phyloP scores from a whole-genome alignment of 2,113 vertebrate species.

The Sciurus niger region DNA sequence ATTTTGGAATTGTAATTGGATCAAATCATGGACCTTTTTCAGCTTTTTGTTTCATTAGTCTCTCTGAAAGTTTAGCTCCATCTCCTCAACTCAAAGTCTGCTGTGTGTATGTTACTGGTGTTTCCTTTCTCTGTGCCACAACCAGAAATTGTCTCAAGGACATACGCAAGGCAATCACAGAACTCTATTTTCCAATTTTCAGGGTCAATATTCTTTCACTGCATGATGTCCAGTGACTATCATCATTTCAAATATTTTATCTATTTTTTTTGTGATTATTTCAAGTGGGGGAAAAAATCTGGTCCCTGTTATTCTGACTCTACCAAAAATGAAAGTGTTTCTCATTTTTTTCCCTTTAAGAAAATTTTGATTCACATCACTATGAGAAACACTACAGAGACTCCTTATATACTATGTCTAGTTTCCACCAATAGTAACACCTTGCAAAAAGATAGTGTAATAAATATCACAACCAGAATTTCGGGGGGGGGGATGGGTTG shows the following conservation, averaged over 20 bases:
- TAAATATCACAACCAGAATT: too few relatives aligned
- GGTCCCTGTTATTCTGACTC: not conserved
- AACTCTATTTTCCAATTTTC: not conserved
- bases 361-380: not conserved
- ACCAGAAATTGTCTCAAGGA: not conserved
- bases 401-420: not conserved
- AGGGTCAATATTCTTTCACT: not conserved
- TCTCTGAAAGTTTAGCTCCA: not conserved
- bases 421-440: not conserved
- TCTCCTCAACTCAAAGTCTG: not conserved
- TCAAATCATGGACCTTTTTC: not conserved
- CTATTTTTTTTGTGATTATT: not conserved
- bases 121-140: not conserved
- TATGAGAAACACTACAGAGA: not conserved
- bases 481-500: too few relatives aligned
- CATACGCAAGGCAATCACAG: not conserved
- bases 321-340: not conserved
- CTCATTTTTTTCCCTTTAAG: not conserved
- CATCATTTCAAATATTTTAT: not conserved
- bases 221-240: not conserved
- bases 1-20: not conserved
- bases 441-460: too few relatives aligned
- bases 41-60: not conserved
- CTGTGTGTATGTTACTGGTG: not conserved
- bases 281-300: not conserved